These are phyloP conservation scores for Nemopilema nomurai DNA, from an alignment of 30 jellyfish, hydroid and myxozoan genomes.

Conservation along the genomic window DNA sequence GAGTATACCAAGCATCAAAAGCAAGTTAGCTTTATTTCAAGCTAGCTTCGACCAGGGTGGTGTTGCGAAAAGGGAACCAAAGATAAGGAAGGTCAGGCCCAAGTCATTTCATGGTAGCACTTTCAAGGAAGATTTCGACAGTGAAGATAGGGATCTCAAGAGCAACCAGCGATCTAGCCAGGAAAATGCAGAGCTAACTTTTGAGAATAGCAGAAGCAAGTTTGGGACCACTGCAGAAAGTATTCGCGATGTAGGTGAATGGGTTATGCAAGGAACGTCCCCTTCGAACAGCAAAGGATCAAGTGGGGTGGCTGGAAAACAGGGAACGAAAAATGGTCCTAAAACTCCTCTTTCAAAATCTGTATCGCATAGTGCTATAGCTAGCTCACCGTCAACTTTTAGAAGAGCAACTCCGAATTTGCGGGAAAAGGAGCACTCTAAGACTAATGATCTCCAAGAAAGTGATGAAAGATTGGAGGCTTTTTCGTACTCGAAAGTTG, in stretches of 20 bases:
- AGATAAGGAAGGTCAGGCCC: constrained; percentile 33
- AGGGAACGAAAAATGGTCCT: not conserved
- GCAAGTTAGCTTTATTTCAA: constrained; percentile 48
- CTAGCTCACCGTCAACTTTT: too few species aligned
- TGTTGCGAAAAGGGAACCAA: constrained; percentile 6
- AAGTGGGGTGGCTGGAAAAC: not conserved
- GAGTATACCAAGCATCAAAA: constrained; percentile 54
- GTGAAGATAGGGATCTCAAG: not conserved
- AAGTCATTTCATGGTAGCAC: constrained; percentile 50
- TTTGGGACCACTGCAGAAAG: not conserved
- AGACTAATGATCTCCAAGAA: not conserved
- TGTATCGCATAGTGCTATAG: not conserved
- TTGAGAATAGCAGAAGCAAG: not conserved
- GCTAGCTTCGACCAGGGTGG: not conserved
- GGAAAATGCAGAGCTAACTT: not conserved
- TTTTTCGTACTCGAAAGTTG: constrained; percentile 33
- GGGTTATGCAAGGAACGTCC: not conserved
- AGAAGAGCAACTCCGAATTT: not conserved
- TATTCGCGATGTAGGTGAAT: constrained; percentile 9
- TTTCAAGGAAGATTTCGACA: not conserved
- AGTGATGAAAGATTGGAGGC: constrained; percentile 3
- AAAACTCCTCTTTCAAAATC: not conserved
- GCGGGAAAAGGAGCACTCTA: not conserved
- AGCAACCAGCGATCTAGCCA: not conserved
- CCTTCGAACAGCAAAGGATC: not conserved